Conservation (phyloP, 2,888 invertebrate genomes). For the Caenorhabditis virilis region DNA sequence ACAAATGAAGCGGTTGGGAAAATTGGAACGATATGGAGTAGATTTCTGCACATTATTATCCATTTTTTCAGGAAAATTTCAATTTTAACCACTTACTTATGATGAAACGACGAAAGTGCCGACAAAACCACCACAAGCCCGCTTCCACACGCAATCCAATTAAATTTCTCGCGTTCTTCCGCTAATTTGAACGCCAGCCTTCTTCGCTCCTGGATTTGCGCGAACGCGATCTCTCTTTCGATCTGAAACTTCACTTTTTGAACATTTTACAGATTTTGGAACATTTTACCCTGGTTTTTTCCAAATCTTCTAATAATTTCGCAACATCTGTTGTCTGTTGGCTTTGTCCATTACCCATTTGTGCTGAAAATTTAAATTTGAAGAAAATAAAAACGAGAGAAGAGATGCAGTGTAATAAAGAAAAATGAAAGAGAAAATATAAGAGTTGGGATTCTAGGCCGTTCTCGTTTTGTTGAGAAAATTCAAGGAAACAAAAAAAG, state of each 20-base stretch:
- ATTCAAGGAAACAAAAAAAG: background rate
- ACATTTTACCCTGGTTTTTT: conserved; percentile 25
- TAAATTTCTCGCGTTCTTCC: conserved; percentile 46
- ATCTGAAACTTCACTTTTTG: conserved; percentile 23
- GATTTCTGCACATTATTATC: conserved; percentile 42
- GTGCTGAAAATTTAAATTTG: background rate
- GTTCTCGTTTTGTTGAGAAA: too few relatives aligned
- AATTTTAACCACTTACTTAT: conserved; percentile 27
- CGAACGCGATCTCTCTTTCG: conserved; percentile 51
- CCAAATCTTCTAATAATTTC: conserved; percentile 22
- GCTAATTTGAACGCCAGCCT: conserved; percentile 45
- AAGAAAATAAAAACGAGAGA: background rate
- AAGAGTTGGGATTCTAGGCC: too few relatives aligned
- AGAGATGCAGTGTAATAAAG: background rate
- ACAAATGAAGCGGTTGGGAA: conserved; percentile 50
- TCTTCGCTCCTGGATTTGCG: conserved; percentile 42
- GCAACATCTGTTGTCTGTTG: conserved; percentile 13
- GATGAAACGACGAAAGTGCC: conserved; percentile 43
- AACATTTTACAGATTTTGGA: background rate
- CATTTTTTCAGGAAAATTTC: too few relatives aligned
- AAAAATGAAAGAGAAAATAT: too few relatives aligned
- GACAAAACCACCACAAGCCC: conserved; percentile 40
- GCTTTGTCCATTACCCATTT: conserved; percentile 25
- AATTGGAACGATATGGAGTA: conserved; percentile 47
- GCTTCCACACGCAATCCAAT: conserved; percentile 46